These are phyloP conservation scores for Micrasema longulum DNA, from an alignment of 1,140 invertebrate species.

Conservation along the genomic window DNA sequence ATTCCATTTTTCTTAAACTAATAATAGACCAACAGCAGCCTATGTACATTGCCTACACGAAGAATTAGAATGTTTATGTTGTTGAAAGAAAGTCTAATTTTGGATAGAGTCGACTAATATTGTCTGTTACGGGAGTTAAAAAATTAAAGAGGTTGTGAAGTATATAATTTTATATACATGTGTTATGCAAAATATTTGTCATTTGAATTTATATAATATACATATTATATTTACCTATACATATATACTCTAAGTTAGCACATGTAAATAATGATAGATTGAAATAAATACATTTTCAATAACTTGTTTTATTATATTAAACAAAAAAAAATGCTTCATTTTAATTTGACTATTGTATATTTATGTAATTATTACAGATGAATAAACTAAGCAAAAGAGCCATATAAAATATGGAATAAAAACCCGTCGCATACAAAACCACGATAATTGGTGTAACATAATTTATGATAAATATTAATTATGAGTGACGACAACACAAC, in stretches of 20 bases:
- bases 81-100: slow-evolving; percentile 35
- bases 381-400: too few species aligned
- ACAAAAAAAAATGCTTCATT: not conserved
- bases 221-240: slow-evolving; percentile 23
- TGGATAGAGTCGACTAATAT: slow-evolving; percentile 41
- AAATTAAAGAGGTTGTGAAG: slow-evolving; percentile 52
- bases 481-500: too few species aligned
- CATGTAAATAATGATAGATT: slow-evolving; percentile 40
- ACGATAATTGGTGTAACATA: too few species aligned
- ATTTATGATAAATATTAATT: too few species aligned
- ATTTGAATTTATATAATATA: slow-evolving; percentile 37
- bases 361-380: too few species aligned
- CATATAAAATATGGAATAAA: too few species aligned
- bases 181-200: slow-evolving; percentile 48
- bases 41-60: not conserved
- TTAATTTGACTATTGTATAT: too few species aligned
- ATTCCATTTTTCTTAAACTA: slow-evolving; percentile 13
- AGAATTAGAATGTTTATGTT: slow-evolving; percentile 13
- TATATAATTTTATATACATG: slow-evolving; percentile 48
- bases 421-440: too few species aligned
- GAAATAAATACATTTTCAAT: slow-evolving; percentile 43
- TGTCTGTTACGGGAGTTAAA: slow-evolving; percentile 46
- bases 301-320: slow-evolving; percentile 11
- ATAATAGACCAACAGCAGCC: not conserved
- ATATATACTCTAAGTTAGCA: slow-evolving; percentile 41